These are phyloP conservation scores for Muricea muricata DNA, from an alignment of 92 coral and sea anemone species.

Conservation along the genomic window DNA sequence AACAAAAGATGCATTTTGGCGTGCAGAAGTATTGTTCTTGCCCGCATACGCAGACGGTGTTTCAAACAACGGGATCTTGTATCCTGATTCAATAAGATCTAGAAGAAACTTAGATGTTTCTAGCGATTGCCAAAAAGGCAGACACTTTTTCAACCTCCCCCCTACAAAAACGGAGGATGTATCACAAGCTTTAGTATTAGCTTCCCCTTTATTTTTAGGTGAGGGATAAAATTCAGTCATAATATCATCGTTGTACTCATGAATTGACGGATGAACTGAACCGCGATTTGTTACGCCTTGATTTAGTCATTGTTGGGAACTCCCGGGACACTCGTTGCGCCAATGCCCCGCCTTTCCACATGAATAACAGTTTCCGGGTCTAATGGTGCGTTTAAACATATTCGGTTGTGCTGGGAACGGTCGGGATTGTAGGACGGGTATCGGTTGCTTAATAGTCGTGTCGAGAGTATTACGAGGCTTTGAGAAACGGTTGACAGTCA, in stretches of 20 bases:
- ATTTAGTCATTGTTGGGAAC: not conserved
- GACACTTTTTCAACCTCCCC: not conserved
- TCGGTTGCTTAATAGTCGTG: not conserved
- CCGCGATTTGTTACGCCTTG: not conserved
- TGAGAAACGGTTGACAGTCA: not conserved
- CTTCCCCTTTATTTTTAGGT: not conserved
- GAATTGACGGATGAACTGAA: not conserved
- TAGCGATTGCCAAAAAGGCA: not conserved
- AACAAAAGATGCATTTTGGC: slow-evolving; percentile 33
- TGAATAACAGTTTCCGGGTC: slow-evolving; percentile 34
- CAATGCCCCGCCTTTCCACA: slow-evolving; percentile 43
- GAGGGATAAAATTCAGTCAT: not conserved
- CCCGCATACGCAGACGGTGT: slow-evolving; percentile 31
- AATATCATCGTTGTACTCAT: not conserved
- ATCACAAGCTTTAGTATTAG: no score
- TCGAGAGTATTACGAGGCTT: not conserved
- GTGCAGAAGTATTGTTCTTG: slow-evolving; percentile 41
- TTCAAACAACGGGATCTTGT: slow-evolving; percentile 41
- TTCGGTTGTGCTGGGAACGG: not conserved
- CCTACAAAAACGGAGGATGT: not conserved
- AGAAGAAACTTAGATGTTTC: slow-evolving; percentile 16
- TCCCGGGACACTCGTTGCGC: slow-evolving; percentile 32
- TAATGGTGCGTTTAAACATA: not conserved
- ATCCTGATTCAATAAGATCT: slow-evolving; percentile 43
- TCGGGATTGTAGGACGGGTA: not conserved